Base-by-base conservation (phyloP, 1,140 invertebrate species). In the Heliconius melpomene region DNA sequence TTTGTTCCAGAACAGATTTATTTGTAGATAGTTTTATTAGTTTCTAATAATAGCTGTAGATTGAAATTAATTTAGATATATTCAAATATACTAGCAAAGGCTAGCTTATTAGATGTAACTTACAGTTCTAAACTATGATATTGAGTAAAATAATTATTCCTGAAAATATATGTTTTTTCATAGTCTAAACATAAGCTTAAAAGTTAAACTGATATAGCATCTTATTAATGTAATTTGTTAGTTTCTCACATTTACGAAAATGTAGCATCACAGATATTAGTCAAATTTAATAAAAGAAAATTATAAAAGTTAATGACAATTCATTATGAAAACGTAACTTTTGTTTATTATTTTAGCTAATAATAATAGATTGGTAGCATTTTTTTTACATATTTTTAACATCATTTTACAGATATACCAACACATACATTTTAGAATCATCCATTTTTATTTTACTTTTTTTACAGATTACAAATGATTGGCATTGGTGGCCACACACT, bases 401-500 rank as follows among this genome's bases (percentile, higher is more conserved):
- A 11, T 79, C 13, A 72, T 38, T 13, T 40, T 72, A 40, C 20
- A 46, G 38, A 40, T 40, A 72, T 40, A 40, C 18, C 5, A 32
- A 38, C 26, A 26, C 32, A 40, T 73, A 38, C 40, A 46, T 50
- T 38, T 38, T 46, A 73, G n/a, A 46, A 29, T 16, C 60, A 13
- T 73, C 23, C 29, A 40, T 72, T n/a, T 13, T 16, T 72, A 16
- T 72, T 46, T 72, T 72, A 20, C 7, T 72, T 81, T 82, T 77
- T 36, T 80, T 81, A 57, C 83, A 94, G 91, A 88, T 94, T 36
- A 90, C 92, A 23, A 90, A 82, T 36, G 93, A 94, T 57, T 94
- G 91, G 91, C 91, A 93, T 83, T 94, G 91, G 91, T 94, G 92
- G 92, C 90, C 91, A 6, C 90, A 93, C 71, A 85, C 89, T 2